These are phyloP conservation scores for Thaleichthys pacificus DNA, from an alignment of 2,797 vertebrate species.

Conservation along the genomic window DNA sequence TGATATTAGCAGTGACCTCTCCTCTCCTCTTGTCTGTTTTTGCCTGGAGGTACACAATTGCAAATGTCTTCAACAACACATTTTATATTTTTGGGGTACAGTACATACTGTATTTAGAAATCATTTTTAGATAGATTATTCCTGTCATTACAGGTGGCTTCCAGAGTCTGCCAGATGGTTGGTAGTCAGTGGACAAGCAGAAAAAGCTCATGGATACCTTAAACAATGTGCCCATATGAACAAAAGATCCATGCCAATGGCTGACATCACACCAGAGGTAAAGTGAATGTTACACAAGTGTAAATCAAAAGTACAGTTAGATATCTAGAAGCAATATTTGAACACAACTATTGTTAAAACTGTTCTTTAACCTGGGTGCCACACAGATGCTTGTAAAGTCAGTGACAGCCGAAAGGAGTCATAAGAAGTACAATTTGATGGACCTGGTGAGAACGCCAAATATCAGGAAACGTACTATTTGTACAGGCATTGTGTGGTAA, in stretches of 20 bases:
- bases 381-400: slow-evolving; percentile 58
- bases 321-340: neutral
- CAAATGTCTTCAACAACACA: neutral
- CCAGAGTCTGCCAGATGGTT: slow-evolving; percentile 62
- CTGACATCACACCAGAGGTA: slow-evolving; percentile 68
- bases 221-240: slow-evolving; percentile 73
- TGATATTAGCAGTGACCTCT: slow-evolving; percentile 56
- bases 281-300: neutral
- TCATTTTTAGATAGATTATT: neutral
- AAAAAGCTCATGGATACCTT: slow-evolving; percentile 60
- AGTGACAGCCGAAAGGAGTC: slow-evolving; percentile 28
- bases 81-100: neutral
- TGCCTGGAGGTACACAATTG: slow-evolving; percentile 72
- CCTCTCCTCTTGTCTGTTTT: slow-evolving; percentile 71
- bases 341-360: neutral
- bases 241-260: slow-evolving; percentile 29
- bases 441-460: slow-evolving; percentile 80
- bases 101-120: neutral
- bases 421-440: slow-evolving; percentile 71
- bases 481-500: slow-evolving; percentile 79
- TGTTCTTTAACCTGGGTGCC: neutral
- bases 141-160: slow-evolving; percentile 48
- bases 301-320: neutral
- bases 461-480: slow-evolving; percentile 78
- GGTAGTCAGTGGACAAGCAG: slow-evolving; percentile 47